phyloP scores from a whole-genome alignment of 2,113 vertebrate genomes.

The Macquaria australasica region DNA sequence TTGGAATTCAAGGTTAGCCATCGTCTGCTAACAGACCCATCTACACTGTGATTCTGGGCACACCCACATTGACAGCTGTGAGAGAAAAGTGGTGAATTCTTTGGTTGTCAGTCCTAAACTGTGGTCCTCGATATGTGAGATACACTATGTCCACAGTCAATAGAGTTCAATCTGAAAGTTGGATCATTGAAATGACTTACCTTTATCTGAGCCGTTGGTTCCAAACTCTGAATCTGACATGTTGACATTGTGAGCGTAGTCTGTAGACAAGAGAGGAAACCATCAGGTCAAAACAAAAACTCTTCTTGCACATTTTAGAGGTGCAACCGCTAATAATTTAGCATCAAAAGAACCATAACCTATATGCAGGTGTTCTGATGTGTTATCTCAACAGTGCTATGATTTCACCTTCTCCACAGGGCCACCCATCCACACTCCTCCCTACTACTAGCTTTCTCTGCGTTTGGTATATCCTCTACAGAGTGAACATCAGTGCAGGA shows the following conservation, averaged over 20 bases:
- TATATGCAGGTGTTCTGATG: background rate
- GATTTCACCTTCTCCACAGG: background rate
- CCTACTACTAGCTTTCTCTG: background rate
- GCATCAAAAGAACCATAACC: background rate
- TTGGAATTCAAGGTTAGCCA: too few species aligned
- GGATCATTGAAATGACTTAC: constrained; percentile 75
- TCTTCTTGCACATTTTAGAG: background rate
- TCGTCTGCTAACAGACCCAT: too few species aligned
- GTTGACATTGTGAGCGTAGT: constrained; percentile 90
- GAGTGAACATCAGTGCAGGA: background rate
- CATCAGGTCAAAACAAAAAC: background rate
- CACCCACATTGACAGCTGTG: background rate
- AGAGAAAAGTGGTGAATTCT: background rate
- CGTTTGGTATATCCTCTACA: background rate
- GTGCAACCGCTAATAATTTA: background rate
- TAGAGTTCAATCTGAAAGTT: background rate
- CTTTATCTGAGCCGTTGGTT: constrained; percentile 91
- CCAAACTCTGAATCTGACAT: constrained; percentile 88
- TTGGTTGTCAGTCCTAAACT: background rate
- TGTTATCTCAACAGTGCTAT: background rate
- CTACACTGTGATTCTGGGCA: background rate
- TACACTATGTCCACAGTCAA: background rate
- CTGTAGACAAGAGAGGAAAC: constrained; percentile 74
- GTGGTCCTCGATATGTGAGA: background rate
- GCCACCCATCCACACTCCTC: background rate